Evolutionary conservation across 2,888 invertebrate species (phyloP), one percentile per base, ranked within the genome.

Genomic region (Rhopalosiphum nymphaeae): DNA sequence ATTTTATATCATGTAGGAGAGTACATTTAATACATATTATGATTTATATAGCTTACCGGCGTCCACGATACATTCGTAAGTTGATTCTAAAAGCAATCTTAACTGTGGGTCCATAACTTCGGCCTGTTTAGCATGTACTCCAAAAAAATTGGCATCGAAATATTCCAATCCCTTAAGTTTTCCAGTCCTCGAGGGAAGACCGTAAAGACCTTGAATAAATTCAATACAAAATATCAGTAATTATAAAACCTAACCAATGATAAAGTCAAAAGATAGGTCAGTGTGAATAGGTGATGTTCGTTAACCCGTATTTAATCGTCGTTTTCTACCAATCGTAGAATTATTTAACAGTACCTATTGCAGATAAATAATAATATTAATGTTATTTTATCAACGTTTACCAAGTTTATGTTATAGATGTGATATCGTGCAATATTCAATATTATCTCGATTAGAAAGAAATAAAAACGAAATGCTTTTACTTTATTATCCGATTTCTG

Each of bases 51-150:
- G 94, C 93, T 95, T 94, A 95, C 98, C 98, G 91, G 99, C 98
- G 96, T 99, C 99, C 95, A 99, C 97, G 95, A 99, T 97, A 67
- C 98, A 97, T 96, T 99, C 99, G 96, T 98, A 97, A 29, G 99
- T 98, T 84, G 98, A 96, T 96, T 99, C 99, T 91, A 99, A 96
- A 95, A 99, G 96, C 96, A 99, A 97, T 95, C 99, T 97, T 95
- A 99, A 96, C 96, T 98, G 98, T 11, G 99, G 98, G 96, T 99
- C 99, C 98, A 99, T 98, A 93, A 98, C 97, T 95, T 98, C 97
- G 21, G 98, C 98, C 96, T 98, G 98, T 96, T 98, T 98, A 29
- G 98, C 98, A 96, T 98, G 98, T 87, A 98, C 98, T 89, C 98
- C 98, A 96, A 99, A 99, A 96, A 98, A 98, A 53, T 98, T 97